phyloP scores from a whole-genome alignment of 2,888 invertebrate genomes.

The Rhagium mordax region DNA sequence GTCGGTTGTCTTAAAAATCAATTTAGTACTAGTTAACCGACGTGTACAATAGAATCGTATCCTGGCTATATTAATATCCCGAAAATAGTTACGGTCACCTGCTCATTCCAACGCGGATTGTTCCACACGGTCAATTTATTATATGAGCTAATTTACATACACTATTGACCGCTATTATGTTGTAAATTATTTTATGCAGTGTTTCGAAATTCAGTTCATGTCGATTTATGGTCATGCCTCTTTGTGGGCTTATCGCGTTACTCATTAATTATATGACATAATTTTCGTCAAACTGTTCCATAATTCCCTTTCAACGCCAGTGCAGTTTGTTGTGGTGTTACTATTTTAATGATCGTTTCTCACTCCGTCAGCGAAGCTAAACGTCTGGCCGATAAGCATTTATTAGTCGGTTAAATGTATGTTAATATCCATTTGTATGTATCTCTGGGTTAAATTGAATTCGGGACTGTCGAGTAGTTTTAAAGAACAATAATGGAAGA shows the following conservation, averaged over 20 bases:
- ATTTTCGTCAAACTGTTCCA: conserved; percentile 2
- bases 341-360: background rate
- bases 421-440: conserved; percentile 17
- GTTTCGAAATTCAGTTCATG: conserved; percentile 49
- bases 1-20: too few relatives aligned
- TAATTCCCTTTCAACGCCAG: conserved; percentile 2
- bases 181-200: conserved; percentile 38
- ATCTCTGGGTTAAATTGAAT: background rate
- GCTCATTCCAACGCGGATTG: conserved; percentile 36
- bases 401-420: background rate
- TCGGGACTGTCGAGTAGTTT: background rate
- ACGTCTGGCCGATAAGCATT: background rate
- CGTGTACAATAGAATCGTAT: background rate
- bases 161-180: conserved; percentile 53
- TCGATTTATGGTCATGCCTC: conserved; percentile 24
- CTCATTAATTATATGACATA: conserved; percentile 20
- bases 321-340: background rate
- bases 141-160: conserved; percentile 53
- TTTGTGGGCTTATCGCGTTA: conserved; percentile 16
- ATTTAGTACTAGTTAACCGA: too few relatives aligned
- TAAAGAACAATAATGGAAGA: conserved; percentile 2
- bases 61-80: background rate
- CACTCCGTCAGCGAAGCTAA: background rate
- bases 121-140: conserved; percentile 50
- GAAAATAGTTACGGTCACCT: conserved; percentile 21